Percentiles rank a stretch among this genome's conserved stretches.
phyloP scores from a whole-genome alignment of 2,797 vertebrate genomes.

The Echeneis naucrates region DNA sequence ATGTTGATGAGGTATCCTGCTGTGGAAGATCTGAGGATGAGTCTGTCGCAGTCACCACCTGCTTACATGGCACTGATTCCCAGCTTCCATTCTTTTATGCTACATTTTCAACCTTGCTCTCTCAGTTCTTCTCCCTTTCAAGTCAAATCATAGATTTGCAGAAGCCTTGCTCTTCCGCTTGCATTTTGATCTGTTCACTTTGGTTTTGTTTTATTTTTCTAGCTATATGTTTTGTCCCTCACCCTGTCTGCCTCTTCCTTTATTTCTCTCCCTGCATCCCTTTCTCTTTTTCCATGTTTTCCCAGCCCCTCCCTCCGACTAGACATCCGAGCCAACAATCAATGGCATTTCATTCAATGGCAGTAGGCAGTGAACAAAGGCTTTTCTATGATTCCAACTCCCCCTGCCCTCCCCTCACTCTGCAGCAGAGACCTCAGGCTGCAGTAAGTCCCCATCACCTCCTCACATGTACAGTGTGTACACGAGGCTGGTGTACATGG shows the following conservation, averaged over 20 bases:
- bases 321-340: constrained; percentile 85
- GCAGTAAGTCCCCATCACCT: constrained; percentile 39
- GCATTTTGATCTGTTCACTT: constrained; percentile 24
- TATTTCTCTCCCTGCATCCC: constrained; percentile 27
- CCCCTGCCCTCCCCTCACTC: constrained; percentile 34
- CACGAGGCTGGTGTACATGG: constrained; percentile 10
- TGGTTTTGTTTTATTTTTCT: background rate
- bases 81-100: constrained; percentile 61
- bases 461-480: constrained; percentile 22
- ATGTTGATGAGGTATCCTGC: constrained; percentile 73
- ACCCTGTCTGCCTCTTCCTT: constrained; percentile 52
- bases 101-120: constrained; percentile 47
- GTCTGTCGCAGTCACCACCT: constrained; percentile 64
- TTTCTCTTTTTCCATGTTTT: constrained; percentile 46
- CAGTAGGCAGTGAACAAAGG: constrained; percentile 68
- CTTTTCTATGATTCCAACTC: constrained; percentile 51
- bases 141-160: constrained; percentile 62
- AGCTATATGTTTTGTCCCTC: constrained; percentile 16
- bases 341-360: constrained; percentile 82
- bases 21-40: constrained; percentile 72
- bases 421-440: constrained; percentile 45
- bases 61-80: constrained; percentile 63
- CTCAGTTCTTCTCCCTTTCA: constrained; percentile 68
- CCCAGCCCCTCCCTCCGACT: constrained; percentile 47
- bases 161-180: constrained; percentile 37